phyloP scores from a whole-genome alignment of 2,888 invertebrate genomes.

The Nemotelus pantherinus region DNA sequence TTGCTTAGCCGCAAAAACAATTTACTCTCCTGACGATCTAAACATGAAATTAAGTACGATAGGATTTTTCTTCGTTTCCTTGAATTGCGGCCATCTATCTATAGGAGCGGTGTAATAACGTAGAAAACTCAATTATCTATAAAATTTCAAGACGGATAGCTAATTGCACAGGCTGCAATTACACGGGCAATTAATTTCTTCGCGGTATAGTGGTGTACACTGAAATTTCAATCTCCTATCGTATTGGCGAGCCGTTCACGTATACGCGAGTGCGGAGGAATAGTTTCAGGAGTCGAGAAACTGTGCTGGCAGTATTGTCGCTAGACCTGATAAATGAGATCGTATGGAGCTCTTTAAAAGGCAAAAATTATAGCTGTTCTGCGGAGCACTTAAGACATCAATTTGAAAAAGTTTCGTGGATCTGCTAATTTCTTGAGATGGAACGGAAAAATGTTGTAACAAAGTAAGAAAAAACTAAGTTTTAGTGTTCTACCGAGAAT shows the following conservation, averaged over 20 bases:
- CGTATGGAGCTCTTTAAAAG: conserved; percentile 15
- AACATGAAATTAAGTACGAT: conserved; percentile 25
- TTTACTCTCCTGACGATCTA: conserved; percentile 4
- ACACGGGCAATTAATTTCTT: conserved; percentile 50
- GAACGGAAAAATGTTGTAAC: not conserved
- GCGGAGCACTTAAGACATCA: conserved; percentile 29
- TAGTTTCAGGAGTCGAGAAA: not conserved
- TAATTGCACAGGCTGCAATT: conserved; percentile 50
- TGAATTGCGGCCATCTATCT: too few relatives aligned
- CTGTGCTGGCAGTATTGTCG: not conserved
- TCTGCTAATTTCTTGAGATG: conserved; percentile 1
- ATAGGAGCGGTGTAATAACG: conserved; percentile 45
- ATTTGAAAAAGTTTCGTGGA: conserved; percentile 17
- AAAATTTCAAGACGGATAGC: conserved; percentile 48
- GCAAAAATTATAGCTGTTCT: conserved; percentile 20
- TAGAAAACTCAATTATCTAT: conserved; percentile 51
- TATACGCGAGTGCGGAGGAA: not conserved
- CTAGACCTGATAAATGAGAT: conserved; percentile 12
- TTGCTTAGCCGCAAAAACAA: conserved; percentile 18
- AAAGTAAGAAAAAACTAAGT: too few relatives aligned
- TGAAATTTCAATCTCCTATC: conserved; percentile 36
- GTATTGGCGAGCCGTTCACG: not conserved
- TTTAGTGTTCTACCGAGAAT: too few relatives aligned
- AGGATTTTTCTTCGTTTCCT: conserved; percentile 14
- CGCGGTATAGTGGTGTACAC: conserved; percentile 40